Evolutionary conservation across 2,113 vertebrate species (phyloP), one percentile per base, ranked within the genome.

Genomic region (Salminus brasiliensis): DNA sequence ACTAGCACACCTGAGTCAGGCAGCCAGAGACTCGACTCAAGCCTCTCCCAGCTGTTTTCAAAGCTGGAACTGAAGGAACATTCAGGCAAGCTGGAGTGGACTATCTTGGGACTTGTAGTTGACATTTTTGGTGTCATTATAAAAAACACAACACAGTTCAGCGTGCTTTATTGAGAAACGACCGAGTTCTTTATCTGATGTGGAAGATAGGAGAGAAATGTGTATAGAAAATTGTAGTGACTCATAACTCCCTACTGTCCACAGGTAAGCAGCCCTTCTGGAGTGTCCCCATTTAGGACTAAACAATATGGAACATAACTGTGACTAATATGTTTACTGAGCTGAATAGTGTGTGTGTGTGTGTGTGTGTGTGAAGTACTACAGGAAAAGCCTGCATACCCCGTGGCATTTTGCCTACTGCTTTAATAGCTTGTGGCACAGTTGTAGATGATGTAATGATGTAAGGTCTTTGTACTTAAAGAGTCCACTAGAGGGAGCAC

Each of bases 401-500:
- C 60, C 18, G 60, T 30, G 36, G 34, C 62, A 39, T 8, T 2
- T 21, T 66, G 34, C 21, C 32, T 71, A n/a, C 25, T 47, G 11
- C 25, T 12, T 13, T 71, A 27, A 32, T 52, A 25, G 41, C 62
- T 34, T 66, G 62, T 23, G 21, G 66, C 52, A 16, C 21, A 60
- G 53, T 36, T 45, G 36, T 11, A 52, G 47, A 70, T 78, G 66
- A 78, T 45, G 76, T 78, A 70, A 78, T 60, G 75, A 78, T 60
- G 75, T 16, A 18, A 45, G 16, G 5, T 16, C 41, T 65, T 75
- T 45, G 3, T 3, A 5, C 39, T 47, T 25, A 70, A 60, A 59
- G 18, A 11, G 6, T 10, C 66, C 76, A 78, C 76, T 60, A 78
- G 76, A 32, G 53, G 76, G 76, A 1, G 65, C 53, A 65, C 8